phyloP scores from a whole-genome alignment of 1,140 invertebrate genomes.

The Alviniconcha marisindica region DNA sequence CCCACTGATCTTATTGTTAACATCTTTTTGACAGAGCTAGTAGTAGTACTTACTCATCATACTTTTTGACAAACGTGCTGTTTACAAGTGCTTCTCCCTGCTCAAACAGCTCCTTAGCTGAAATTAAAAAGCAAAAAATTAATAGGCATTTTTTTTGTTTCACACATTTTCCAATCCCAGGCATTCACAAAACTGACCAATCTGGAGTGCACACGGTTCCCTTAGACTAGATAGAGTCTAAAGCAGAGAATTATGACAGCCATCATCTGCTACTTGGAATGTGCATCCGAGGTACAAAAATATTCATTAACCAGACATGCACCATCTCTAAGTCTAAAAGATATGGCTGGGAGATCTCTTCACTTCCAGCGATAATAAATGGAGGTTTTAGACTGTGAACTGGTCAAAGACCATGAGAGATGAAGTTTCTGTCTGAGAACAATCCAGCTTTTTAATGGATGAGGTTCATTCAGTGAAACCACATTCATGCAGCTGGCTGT shows the following conservation, averaged over 20 bases:
- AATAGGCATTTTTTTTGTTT: background rate
- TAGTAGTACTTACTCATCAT: conserved; percentile 68
- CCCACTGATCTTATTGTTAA: too few relatives aligned
- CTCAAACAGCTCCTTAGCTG: conserved; percentile 66
- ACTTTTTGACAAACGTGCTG: conserved; percentile 64
- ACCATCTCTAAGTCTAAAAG: too few relatives aligned
- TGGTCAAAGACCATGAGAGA: too few relatives aligned
- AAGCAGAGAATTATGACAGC: background rate
- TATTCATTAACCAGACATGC: too few relatives aligned
- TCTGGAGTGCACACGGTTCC: background rate
- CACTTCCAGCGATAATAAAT: too few relatives aligned
- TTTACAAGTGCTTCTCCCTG: conserved; percentile 68
- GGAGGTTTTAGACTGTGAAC: too few relatives aligned
- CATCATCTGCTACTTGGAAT: background rate
- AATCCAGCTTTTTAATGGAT: too few relatives aligned
- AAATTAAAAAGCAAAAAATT: conserved; percentile 21
- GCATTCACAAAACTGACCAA: background rate
- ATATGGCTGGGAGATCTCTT: too few relatives aligned
- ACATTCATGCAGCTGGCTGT: too few relatives aligned
- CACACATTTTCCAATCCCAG: background rate
- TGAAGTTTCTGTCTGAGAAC: too few relatives aligned
- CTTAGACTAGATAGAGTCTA: background rate
- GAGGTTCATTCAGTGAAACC: too few relatives aligned
- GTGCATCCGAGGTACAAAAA: background rate
- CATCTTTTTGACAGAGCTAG: too few relatives aligned